These are phyloP conservation scores for Lophochroa leadbeateri DNA, from an alignment of 2,113 vertebrate genomes.

Conservation along the genomic window DNA sequence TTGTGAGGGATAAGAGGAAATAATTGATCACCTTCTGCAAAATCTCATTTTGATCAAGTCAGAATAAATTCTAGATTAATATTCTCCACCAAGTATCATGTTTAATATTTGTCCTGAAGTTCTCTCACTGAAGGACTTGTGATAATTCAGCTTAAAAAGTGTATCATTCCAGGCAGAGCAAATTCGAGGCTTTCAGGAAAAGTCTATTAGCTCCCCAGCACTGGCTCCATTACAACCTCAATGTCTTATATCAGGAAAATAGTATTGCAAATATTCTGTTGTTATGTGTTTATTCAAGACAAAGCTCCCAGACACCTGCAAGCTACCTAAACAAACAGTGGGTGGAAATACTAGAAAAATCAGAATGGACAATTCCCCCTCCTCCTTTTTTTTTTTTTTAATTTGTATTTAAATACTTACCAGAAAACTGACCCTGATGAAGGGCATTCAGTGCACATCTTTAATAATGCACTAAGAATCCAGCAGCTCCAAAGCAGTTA, in stretches of 20 bases:
- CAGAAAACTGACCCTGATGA: background rate
- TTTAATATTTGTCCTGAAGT: background rate
- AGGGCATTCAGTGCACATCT: background rate
- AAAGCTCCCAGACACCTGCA: background rate
- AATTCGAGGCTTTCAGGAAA: background rate
- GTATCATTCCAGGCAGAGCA: background rate
- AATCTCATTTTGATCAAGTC: background rate
- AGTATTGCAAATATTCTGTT: background rate
- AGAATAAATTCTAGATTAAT: background rate
- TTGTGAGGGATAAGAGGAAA: background rate
- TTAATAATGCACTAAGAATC: background rate
- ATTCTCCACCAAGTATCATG: background rate
- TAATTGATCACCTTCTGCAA: background rate
- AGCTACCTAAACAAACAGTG: background rate
- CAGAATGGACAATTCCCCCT: background rate
- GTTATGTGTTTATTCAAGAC: background rate
- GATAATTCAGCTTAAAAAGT: background rate
- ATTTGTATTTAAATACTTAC: background rate
- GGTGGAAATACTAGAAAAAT: background rate
- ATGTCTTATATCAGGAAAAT: background rate
- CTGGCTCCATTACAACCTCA: background rate
- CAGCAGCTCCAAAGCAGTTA: background rate
- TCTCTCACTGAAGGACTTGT: background rate
- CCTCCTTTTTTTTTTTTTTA: no score
- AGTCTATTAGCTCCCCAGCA: background rate